Percentiles rank a stretch among this genome's conserved stretches.
phyloP scores from a whole-genome alignment of 2,113 vertebrate genomes.

The Marcusenius ussheri region DNA sequence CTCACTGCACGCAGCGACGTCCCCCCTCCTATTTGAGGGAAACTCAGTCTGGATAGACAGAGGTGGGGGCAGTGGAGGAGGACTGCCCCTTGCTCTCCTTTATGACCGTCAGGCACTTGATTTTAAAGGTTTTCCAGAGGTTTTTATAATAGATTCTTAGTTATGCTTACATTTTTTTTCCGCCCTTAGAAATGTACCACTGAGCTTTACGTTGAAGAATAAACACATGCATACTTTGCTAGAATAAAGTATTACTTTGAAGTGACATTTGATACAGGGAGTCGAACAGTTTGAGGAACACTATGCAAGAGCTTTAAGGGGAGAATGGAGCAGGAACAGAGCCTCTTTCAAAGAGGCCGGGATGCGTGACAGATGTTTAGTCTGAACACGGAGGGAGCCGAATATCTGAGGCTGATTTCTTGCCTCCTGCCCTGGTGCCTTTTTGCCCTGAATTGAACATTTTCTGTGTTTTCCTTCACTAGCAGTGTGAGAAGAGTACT shows the following conservation, averaged over 20 bases:
- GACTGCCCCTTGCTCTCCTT: neutral
- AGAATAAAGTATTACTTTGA: slow-evolving; percentile 40
- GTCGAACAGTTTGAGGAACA: slow-evolving; percentile 37
- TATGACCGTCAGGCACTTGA: slow-evolving; percentile 3
- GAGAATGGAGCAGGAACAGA: slow-evolving; percentile 40
- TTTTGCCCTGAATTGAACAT: slow-evolving; percentile 27
- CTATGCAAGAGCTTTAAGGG: slow-evolving; percentile 47
- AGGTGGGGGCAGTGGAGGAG: slow-evolving; percentile 16
- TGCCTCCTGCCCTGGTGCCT: slow-evolving; percentile 29
- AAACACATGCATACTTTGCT: slow-evolving; percentile 32
- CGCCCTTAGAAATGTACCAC: slow-evolving; percentile 14
- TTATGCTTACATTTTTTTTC: slow-evolving; percentile 14
- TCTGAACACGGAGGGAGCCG: slow-evolving; percentile 40
- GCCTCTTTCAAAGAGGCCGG: slow-evolving; percentile 46
- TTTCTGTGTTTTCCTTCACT: slow-evolving; percentile 27
- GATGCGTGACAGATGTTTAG: slow-evolving; percentile 46
- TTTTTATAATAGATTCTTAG: slow-evolving; percentile 25
- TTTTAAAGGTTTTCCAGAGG: slow-evolving; percentile 23
- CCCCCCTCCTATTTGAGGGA: neutral
- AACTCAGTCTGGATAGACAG: neutral
- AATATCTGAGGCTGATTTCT: slow-evolving; percentile 33
- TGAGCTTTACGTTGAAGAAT: slow-evolving; percentile 26
- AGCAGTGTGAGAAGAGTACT: slow-evolving; percentile 24
- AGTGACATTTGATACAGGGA: slow-evolving; percentile 44
- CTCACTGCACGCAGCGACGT: neutral